Conservation (phyloP, 2,888 invertebrate genomes). For the Sminthurinus aureus region DNA sequence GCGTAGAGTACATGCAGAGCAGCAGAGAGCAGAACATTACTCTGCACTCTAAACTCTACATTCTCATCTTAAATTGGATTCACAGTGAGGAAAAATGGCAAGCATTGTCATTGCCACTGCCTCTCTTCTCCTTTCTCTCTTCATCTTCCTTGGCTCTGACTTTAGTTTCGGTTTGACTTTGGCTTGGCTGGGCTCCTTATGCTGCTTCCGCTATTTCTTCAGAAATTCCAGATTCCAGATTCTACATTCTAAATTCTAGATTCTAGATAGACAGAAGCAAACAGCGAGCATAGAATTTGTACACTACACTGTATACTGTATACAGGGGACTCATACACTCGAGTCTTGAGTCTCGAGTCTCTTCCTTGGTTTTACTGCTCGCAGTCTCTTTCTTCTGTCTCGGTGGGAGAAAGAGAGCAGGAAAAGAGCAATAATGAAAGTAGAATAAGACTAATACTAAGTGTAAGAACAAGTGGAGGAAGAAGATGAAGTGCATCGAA, state of each 20-base stretch:
- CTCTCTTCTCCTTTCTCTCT: not conserved
- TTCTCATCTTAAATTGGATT: not conserved
- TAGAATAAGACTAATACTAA: not conserved
- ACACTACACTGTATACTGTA: too few species aligned
- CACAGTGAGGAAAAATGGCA: not conserved
- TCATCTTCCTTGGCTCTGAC: not conserved
- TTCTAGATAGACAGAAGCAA: too few species aligned
- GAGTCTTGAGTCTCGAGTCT: too few species aligned
- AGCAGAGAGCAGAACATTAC: not conserved
- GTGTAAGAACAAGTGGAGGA: not conserved
- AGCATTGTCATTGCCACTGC: not conserved
- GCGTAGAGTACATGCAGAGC: not conserved
- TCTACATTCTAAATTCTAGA: too few species aligned
- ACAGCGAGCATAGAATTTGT: too few species aligned
- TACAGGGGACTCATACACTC: too few species aligned
- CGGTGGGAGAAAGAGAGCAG: not conserved
- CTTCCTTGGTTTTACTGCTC: not conserved
- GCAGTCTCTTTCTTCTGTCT: not conserved
- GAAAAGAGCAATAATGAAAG: conserved; percentile 1
- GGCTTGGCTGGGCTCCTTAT: too few species aligned
- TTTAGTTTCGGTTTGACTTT: too few species aligned
- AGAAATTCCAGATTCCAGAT: too few species aligned
- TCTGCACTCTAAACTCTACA: not conserved
- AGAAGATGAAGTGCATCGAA: conserved; percentile 14
- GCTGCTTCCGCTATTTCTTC: too few species aligned